A percentile compares a stretch with the other conserved stretches of the same genome.
These are phyloP conservation scores for Hirundo rustica DNA, from an alignment of 2,797 vertebrate species.

Conservation along the genomic window DNA sequence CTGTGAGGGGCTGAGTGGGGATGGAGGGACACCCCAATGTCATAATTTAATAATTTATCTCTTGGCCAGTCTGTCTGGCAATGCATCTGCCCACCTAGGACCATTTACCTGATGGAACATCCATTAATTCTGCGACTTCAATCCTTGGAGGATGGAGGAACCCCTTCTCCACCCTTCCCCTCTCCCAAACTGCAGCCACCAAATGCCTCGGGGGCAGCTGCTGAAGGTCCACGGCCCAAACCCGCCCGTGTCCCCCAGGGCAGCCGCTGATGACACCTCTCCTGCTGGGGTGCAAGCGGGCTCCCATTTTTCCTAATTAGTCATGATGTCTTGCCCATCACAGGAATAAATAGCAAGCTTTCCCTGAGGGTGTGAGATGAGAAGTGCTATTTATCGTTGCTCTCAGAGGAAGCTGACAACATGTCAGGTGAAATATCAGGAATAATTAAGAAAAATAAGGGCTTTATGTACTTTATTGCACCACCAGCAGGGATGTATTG, in stretches of 20 bases:
- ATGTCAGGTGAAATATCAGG: constrained; percentile 73
- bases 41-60: background rate
- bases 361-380: constrained; percentile 75
- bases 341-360: constrained; percentile 78
- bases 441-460: constrained; percentile 81
- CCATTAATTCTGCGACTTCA: rapidly evolving
- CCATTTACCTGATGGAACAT: rapidly evolving
- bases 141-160: rapidly evolving
- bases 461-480: constrained; percentile 42
- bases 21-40: rapidly evolving
- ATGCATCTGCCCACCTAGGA: rapidly evolving
- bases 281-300: constrained; percentile 40
- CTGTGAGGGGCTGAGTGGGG: background rate
- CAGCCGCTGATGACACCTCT: background rate
- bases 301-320: constrained; percentile 78
- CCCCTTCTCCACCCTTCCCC: background rate
- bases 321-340: constrained; percentile 76
- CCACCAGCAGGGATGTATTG: background rate
- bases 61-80: rapidly evolving
- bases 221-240: background rate
- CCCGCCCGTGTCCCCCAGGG: rapidly evolving
- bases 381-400: constrained; percentile 75
- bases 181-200: background rate
- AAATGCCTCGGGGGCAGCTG: background rate
- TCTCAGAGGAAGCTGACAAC: constrained; percentile 76